Evolutionary conservation across 1,140 invertebrate genomes (phyloP).

Genomic region (Nasonia giraulti): DNA sequence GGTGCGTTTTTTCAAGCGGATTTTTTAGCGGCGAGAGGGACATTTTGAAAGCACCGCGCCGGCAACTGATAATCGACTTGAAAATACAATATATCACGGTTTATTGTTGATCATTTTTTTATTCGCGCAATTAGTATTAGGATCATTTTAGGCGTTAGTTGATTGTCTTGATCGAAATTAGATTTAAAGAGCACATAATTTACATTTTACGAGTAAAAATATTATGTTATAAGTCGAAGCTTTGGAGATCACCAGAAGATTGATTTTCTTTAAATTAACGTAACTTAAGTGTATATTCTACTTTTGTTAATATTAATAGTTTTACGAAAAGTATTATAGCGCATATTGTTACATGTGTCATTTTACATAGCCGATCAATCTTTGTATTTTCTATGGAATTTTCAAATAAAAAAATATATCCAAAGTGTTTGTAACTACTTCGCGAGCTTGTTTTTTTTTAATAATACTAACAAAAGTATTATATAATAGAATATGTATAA

Average conservation of each 20-base stretch:
- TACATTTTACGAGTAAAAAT: slow-evolving; percentile 35
- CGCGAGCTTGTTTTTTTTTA: not conserved
- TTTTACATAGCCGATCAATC: slow-evolving; percentile 23
- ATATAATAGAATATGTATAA: slow-evolving; percentile 8
- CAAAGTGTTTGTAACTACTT: slow-evolving; percentile 26
- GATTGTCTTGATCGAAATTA: not conserved
- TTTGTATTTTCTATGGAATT: slow-evolving; percentile 46
- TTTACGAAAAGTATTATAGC: slow-evolving; percentile 50
- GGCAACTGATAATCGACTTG: too few species aligned
- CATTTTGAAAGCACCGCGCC: too few species aligned
- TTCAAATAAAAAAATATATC: slow-evolving; percentile 32
- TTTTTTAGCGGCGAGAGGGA: too few species aligned
- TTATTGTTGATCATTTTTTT: not conserved
- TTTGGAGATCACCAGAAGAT: slow-evolving; percentile 33
- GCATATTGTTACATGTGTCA: slow-evolving; percentile 43
- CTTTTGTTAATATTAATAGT: slow-evolving; percentile 49
- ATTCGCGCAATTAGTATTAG: not conserved
- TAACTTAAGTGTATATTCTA: slow-evolving; percentile 42
- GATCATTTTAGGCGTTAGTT: not conserved
- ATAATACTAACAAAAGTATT: slow-evolving; percentile 49
- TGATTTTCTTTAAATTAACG: slow-evolving; percentile 24
- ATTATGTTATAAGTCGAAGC: not conserved
- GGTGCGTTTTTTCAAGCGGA: too few species aligned
- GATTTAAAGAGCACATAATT: not conserved
- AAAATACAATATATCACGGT: too few species aligned